Percentiles rank a stretch among this genome's conserved stretches.
Conservation (phyloP, 2,888 invertebrate species). For the Stomorhina lunata region DNA sequence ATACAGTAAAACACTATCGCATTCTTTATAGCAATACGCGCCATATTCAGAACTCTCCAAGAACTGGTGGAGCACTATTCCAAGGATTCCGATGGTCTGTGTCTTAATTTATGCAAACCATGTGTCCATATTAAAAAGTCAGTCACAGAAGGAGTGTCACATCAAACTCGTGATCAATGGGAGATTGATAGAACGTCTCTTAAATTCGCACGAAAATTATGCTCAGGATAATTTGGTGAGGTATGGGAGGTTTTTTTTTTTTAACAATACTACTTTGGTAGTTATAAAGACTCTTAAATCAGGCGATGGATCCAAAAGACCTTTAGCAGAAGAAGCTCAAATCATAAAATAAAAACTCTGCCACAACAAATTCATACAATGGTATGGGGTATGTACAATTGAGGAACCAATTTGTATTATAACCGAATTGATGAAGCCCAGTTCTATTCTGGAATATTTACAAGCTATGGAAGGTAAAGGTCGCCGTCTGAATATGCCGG, state of each 20-base stretch:
- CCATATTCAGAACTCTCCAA: slow-evolving; percentile 97
- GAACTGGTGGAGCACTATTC: slow-evolving; percentile 99
- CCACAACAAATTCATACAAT: slow-evolving; percentile 96
- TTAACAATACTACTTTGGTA: slow-evolving; percentile 99
- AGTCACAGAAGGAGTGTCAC: slow-evolving; percentile 98
- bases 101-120: slow-evolving; percentile 97
- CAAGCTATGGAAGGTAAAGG: slow-evolving; percentile 91
- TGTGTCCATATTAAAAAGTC: slow-evolving; percentile 99
- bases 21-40: slow-evolving; percentile 98
- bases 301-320: slow-evolving; percentile 99
- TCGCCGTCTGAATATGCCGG: slow-evolving; percentile 92
- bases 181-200: slow-evolving; percentile 98
- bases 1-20: slow-evolving; percentile 99
- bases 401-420: slow-evolving; percentile 99
- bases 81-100: slow-evolving; percentile 98
- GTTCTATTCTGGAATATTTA: slow-evolving; percentile 96
- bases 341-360: slow-evolving; percentile 99
- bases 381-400: slow-evolving; percentile 99
- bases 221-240: slow-evolving; percentile 99
- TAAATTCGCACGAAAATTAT: slow-evolving; percentile 97
- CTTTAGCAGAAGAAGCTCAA: slow-evolving; percentile 99
- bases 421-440: slow-evolving; percentile 99
- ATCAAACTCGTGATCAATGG: slow-evolving; percentile 99
- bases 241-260: slow-evolving; percentile 99
- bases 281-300: slow-evolving; percentile 99